Base-by-base conservation (phyloP, 2,888 invertebrate genomes). In the Nymphalis c-album region DNA sequence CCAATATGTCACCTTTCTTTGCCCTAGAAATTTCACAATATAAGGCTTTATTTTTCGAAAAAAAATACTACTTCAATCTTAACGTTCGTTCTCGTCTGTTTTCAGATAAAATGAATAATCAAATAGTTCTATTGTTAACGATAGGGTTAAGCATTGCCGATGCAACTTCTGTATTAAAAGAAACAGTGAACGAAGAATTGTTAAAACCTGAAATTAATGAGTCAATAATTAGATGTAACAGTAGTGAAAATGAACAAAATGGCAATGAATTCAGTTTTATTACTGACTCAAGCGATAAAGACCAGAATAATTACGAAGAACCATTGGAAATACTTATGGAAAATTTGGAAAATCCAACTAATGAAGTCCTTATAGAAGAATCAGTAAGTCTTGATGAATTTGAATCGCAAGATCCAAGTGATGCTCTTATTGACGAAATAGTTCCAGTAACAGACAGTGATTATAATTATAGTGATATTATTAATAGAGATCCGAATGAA, bases 81-180 rank as follows among this genome's bases (percentile, higher is more conserved):
- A 73, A 75, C 73, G 76, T 70, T 77, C 63, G 61, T 67, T 67
- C 57, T 74, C 57, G 55, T 70, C 68, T 74, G 67, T 73, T 80
- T 88, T 78, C 85, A 90, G 89, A 83, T 83, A 81, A 85, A 85
- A 90, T 91, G 91, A 87, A 85, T 74, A 75, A 60, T 13, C 64
- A 64, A 46, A 68, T 80, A 69, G 63, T 82, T 68, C 71, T 86
- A 69, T 67, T 85, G 68, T 74, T 87, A 62, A 72, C 78, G 69
- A 68, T 86, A 75, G 85, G 83, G 68, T 70, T 86, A 63, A 76
- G 77, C 63, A 53, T 65, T 69, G 83, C 77, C 60, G 70, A 80
- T 64, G 83, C 85, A 69, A 79, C 78, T 71, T 74, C 58, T 20
- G 50, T 22, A 18, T 63, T 53, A 40, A 62, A 55, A 17, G 61